Conservation (phyloP, 2,797 vertebrate genomes). For the Rachycentron canadum region DNA sequence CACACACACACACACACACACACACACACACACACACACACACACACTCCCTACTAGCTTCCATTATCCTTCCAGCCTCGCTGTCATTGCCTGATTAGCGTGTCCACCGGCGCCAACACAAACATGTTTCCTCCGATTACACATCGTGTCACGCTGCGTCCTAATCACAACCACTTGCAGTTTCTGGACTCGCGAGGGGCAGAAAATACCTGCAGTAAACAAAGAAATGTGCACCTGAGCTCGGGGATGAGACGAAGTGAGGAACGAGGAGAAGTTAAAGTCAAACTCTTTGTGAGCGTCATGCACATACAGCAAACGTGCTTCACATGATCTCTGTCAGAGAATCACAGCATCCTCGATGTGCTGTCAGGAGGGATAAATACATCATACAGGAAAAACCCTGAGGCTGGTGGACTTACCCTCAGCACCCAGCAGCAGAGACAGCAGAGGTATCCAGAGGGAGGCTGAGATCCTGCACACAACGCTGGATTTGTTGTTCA, state of each 20-base stretch:
- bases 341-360: background rate
- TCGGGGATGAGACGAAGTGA: conserved; percentile 10
- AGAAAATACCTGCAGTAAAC: conserved; percentile 36
- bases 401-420: conserved; percentile 73
- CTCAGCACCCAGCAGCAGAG: conserved; percentile 56
- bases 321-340: background rate
- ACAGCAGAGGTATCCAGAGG: conserved; percentile 69
- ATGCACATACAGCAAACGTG: background rate
- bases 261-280: conserved; percentile 14
- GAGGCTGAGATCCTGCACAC: conserved; percentile 55
- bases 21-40: conserved; percentile 22
- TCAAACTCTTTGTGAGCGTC: background rate
- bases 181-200: conserved; percentile 16
- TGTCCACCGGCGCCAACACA: conserved; percentile 63
- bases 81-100: conserved; percentile 75
- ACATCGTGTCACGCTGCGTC: conserved; percentile 51
- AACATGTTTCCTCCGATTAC: conserved; percentile 70
- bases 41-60: conserved; percentile 25
- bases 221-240: conserved; percentile 57
- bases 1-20: conserved; percentile 20
- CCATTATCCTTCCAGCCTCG: conserved; percentile 37
- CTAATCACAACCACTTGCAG: conserved; percentile 56
- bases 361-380: background rate
- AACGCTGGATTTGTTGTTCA: conserved; percentile 70
- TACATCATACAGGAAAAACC: too few species aligned